Evolutionary conservation across 2,113 vertebrate genomes (phyloP).

Genomic region (Aptenodytes forsteri): DNA sequence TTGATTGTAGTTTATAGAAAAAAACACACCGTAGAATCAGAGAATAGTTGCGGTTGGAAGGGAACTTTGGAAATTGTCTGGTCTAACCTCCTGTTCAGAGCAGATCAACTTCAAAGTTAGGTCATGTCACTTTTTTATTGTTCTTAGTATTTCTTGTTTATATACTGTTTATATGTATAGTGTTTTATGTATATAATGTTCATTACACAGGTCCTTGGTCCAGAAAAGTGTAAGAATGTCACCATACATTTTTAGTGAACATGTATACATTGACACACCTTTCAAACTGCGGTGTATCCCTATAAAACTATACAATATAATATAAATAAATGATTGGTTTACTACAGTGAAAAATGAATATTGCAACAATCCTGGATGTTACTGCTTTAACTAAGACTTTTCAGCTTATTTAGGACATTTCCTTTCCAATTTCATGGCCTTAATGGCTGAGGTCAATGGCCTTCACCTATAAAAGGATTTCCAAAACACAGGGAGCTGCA

Average conservation of each 20-base stretch:
- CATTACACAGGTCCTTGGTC: not conserved
- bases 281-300: not conserved
- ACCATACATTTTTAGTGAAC: not conserved
- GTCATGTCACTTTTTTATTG: not conserved
- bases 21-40: not conserved
- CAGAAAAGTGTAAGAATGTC: not conserved
- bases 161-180: not conserved
- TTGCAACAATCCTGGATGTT: not conserved
- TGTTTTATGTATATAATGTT: not conserved
- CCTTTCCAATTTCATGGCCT: not conserved
- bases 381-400: not conserved
- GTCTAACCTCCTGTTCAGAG: not conserved
- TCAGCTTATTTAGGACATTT: not conserved
- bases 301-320: not conserved
- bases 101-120: not conserved
- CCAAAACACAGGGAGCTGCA: not conserved
- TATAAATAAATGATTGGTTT: not conserved
- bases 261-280: not conserved
- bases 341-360: not conserved
- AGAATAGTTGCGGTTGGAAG: not conserved
- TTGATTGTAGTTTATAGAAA: not conserved
- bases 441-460: not conserved
- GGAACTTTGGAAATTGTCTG: not conserved
- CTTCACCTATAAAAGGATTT: not conserved
- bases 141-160: not conserved